Conservation (phyloP, 1,140 invertebrate genomes). For the Drosophila watanabei region DNA sequence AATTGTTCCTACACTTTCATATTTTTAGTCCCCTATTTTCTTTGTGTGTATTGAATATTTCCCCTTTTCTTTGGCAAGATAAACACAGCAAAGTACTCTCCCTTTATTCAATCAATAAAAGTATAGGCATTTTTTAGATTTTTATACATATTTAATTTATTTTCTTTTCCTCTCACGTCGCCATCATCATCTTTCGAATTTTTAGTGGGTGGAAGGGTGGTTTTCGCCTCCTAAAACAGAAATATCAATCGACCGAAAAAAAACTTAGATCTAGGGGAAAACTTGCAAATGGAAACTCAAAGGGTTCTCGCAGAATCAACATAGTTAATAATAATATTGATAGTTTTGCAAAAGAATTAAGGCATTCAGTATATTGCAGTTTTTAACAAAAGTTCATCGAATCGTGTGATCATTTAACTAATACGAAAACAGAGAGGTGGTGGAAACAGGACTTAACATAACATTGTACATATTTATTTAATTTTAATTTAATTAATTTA, state of each 20-base stretch:
- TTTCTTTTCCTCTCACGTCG: constrained; percentile 48
- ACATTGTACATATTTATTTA: constrained; percentile 57
- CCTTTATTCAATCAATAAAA: constrained; percentile 36
- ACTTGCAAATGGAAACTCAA: constrained; percentile 34
- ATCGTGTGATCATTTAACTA: constrained; percentile 39
- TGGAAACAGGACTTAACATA: constrained; percentile 60
- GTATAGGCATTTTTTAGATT: constrained; percentile 27
- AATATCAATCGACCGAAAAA: constrained; percentile 65
- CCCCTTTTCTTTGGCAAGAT: constrained; percentile 57
- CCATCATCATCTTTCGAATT: constrained; percentile 28
- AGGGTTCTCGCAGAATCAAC: constrained; percentile 52
- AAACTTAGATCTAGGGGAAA: constrained; percentile 46
- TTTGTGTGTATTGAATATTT: constrained; percentile 39
- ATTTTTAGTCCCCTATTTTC: neutral
- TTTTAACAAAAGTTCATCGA: constrained; percentile 46
- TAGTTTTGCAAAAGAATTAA: constrained; percentile 59
- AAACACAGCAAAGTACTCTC: constrained; percentile 28
- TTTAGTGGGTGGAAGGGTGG: constrained; percentile 6
- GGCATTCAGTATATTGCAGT: constrained; percentile 74
- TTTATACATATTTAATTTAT: constrained; percentile 77
- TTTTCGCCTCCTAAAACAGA: constrained; percentile 65
- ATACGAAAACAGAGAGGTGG: constrained; percentile 42
- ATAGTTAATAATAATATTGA: constrained; percentile 42
- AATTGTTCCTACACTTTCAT: too few relatives aligned
- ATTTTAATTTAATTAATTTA: constrained; percentile 60